Evolutionary conservation across 2,797 vertebrate genomes (phyloP).

Genomic region (Anniella stebbinsi): DNA sequence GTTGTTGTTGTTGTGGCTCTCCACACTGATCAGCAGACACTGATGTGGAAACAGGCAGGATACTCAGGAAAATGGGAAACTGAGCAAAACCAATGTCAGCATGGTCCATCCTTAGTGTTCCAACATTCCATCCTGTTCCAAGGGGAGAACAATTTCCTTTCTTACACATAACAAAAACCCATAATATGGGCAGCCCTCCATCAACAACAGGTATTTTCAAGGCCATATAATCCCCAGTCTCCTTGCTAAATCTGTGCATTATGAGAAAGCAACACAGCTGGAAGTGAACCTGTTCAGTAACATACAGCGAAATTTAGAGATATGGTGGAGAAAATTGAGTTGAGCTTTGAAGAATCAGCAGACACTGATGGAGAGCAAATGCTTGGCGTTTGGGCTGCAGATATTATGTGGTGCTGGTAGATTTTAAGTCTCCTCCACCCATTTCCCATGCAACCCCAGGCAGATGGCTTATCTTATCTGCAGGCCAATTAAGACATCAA

Average conservation of each 20-base stretch:
- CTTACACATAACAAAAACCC: background rate
- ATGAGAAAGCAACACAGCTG: background rate
- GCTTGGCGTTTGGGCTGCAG: background rate
- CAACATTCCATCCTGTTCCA: background rate
- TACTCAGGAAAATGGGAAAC: too few species aligned
- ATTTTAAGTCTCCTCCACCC: background rate
- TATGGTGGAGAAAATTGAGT: background rate
- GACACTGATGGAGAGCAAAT: background rate
- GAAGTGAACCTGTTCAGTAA: background rate
- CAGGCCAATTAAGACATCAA: constrained; percentile 39
- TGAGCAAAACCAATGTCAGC: too few species aligned
- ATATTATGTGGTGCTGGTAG: background rate
- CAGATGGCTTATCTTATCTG: background rate
- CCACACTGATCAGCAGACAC: too few species aligned
- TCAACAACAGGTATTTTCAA: background rate
- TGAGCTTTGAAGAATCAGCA: background rate
- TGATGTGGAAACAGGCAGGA: too few species aligned
- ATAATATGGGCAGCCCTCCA: background rate
- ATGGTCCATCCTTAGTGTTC: too few species aligned
- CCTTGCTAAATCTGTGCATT: background rate
- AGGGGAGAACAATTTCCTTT: background rate
- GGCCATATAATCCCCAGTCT: background rate
- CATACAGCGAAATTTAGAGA: background rate
- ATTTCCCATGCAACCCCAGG: background rate
- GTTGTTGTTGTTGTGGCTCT: too few species aligned